Evolutionary conservation across 2,888 invertebrate genomes (phyloP), one percentile per base, ranked within the genome.

Genomic region (Prosopocoilus inquinatus): DNA sequence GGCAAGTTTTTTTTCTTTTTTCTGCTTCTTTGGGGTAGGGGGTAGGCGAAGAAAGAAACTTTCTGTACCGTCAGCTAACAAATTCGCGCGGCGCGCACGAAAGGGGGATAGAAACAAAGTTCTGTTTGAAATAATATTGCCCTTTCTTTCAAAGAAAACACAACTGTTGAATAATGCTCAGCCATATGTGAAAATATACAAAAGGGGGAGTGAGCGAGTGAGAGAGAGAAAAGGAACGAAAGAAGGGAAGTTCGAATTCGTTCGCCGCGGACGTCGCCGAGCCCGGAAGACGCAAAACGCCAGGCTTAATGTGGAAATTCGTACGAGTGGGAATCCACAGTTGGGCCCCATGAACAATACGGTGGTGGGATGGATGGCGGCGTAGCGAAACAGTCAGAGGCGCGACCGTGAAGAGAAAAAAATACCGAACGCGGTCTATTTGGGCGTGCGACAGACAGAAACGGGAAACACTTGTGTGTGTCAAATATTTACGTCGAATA

Each of bases 151-250:
- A 12, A 38, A 12, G 38, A 11, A 38, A 38, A 38, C 38, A 41
- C 41, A 41, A 11, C 41, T 41, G 41, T 41, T 41, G 41, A 41
- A 41, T 41, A 15, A 41, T 41, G 12, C 16, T 38, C 38, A 11
- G 38, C 41, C 41, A 15, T 16, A 41, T 11, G 41, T 41, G 12
- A 41, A 41, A 41, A 11, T 16, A 41, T 16, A 16, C 9, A 36
- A 41, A 41, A 15, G 41, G 11, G 38, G 9, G 38, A 12, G 35
- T 34, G 35, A n/a, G n/a, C n/a, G n/a, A n/a, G n/a, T n/a, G 20
- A 28, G 20, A 28, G 20, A 28, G 7, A 28, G 20, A 28, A 2
- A 28, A 7, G 5, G 20, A 28, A 5, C 3, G 20, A 28, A 28
- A 28, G 20, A 28, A 28, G 20, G 20, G 20, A 28, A 28, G 5